A percentile compares a stretch with the other conserved stretches of the same genome.
Evolutionary conservation across 2,797 vertebrate species (phyloP).

Genomic region (Alcedo quadribrachys): DNA sequence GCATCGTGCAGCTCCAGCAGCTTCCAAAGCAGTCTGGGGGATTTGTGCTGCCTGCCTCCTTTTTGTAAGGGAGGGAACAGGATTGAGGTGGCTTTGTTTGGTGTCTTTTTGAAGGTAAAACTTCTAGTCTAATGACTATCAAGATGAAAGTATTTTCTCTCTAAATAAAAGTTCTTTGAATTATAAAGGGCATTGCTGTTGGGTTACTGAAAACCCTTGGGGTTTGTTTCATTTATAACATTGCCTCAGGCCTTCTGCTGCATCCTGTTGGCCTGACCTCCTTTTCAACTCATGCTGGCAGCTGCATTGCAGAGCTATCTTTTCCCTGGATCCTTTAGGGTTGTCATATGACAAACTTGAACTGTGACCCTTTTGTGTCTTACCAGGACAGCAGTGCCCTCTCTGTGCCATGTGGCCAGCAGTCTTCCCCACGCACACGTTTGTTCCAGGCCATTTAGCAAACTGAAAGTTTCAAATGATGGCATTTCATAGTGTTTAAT

Average conservation of each 20-base stretch:
- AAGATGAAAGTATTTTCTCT: conserved; percentile 71
- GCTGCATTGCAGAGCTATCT: conserved; percentile 82
- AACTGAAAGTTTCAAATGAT: conserved; percentile 61
- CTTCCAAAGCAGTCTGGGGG: not conserved
- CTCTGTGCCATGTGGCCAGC: conserved; percentile 66
- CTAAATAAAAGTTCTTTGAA: conserved; percentile 77
- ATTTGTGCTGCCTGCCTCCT: not conserved
- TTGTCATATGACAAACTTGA: conserved; percentile 84
- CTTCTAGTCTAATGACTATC: conserved; percentile 63
- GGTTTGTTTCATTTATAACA: conserved; percentile 90
- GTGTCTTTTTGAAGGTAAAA: conserved; percentile 55
- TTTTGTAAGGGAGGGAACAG: not conserved
- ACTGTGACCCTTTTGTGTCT: conserved; percentile 84
- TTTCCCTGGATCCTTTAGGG: conserved; percentile 74
- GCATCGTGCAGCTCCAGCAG: not conserved
- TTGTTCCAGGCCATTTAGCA: conserved; percentile 65
- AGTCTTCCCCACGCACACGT: conserved; percentile 4
- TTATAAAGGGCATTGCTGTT: conserved; percentile 81
- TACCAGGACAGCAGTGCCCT: conserved; percentile 74
- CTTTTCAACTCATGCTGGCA: conserved; percentile 87
- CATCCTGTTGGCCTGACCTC: conserved; percentile 95
- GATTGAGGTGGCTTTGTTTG: conserved; percentile 4
- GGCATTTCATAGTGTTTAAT: conserved; percentile 59
- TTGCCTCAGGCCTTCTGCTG: conserved; percentile 80
- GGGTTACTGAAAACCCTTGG: conserved; percentile 81